Evolutionary conservation across 2,888 invertebrate species (phyloP), one percentile per base, ranked within the genome.

Genomic region (Sepioteuthis lessoniana): DNA sequence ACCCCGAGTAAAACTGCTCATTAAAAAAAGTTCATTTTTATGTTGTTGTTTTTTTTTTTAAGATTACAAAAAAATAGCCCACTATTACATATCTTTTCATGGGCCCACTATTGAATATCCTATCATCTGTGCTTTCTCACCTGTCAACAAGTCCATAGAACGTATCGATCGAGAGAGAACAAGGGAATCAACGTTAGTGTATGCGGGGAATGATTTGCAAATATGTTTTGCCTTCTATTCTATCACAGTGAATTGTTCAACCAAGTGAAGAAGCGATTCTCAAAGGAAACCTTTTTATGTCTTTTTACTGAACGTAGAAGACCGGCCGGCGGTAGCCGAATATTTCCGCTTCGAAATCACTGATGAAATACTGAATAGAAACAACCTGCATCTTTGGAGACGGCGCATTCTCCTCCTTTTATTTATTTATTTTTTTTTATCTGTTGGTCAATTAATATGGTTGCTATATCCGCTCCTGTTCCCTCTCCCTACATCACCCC

Each of bases 301-400:
- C 35, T 76, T 76, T 13, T 35, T 16, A 19, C 76, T 8, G 76
- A 76, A 16, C 42, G n/a, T 19, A 10, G 76, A 16, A 76, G n/a
- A 76, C 76, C 76, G n/a, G 13, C n/a, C 76, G 76, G 76, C 16
- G n/a, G n/a, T n/a, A n/a, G n/a, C 76, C 76, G 16, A 76, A 76
- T 76, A n/a, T 76, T 76, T 76, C 76, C 35, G n/a, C 76, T 76
- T 76, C n/a, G 76, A 76, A 76, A 76, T 35, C 76, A 76, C 76
- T 35, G n/a, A 76, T n/a, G n/a, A 76, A 76, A 76, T 76, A 8
- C 76, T 19, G 76, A 76, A 35, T 35, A 13, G 76, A 35, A n/a
- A 35, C n/a, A 76, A 19, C 16, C 76, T 13, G n/a, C n/a, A 35
- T 76, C 76, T 76, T 76, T 76, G n/a, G n/a, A 76, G 76, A 76